Evolutionary conservation across 2,113 vertebrate genomes (phyloP), one percentile per base, ranked within the genome.

Genomic region (Orycteropus afer): DNA sequence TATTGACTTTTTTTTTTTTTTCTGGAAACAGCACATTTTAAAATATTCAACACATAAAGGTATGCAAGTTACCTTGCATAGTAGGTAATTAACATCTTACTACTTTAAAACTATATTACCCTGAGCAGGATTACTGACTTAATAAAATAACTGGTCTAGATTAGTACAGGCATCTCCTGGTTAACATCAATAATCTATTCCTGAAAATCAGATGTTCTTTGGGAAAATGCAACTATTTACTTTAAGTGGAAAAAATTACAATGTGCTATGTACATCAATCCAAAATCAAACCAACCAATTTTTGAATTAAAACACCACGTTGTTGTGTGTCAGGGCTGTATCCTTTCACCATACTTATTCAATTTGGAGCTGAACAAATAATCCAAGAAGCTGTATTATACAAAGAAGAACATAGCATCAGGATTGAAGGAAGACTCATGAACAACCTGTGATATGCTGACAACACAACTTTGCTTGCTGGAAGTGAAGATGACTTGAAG

Each of bases 181-280:
- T 18, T 79, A 71, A 77, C 8, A 12, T 71, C 37, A 87, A 18
- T 51, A 90, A 90, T 74, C 32, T 11, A 71, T 42, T 83, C n/a
- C 83, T 69, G 2, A 83, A 86, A 91, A 79, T 13, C n/a, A n/a
- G 17, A 88, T 13, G 1, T 10, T 17, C 0, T 10, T 5, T 45
- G 7, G 29, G 53, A 78, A 95, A 93, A 86, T 20, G 15, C 4
- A 25, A 40, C 12, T 57, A 34, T 18, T 84, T 74, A 73, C 8
- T 76, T 83, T 45, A 79, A n/a, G 80, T n/a, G 73, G 34, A 29
- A 83, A 71, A 91, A 84, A 88, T 79, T 88, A 92, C n/a, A 57
- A 15, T 25, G 29, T 84, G 13, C 11, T 55, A 29, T 18, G n/a
- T n/a, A 78, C 12, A 79, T 74, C 71, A 76, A 71, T 65, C 45